Evolutionary conservation across 2,797 vertebrate species (phyloP), one percentile per base, ranked within the genome.

Genomic region (Enoplosus armatus): DNA sequence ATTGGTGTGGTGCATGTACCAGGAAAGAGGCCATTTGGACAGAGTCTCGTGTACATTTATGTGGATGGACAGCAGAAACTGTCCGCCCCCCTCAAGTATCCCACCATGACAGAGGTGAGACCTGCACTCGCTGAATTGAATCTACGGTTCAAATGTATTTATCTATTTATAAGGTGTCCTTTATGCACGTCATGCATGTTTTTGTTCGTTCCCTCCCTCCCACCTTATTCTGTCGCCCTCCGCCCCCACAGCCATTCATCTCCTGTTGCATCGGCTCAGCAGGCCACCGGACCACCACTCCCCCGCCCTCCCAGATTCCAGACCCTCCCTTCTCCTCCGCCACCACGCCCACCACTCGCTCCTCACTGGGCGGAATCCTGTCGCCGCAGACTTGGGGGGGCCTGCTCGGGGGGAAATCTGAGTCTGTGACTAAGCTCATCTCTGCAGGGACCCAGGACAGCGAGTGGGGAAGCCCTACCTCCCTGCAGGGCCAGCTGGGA

Each of bases 381-480:
- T 95, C 96, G 0, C 86, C 97, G 0, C 95, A 96, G 71, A 91
- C 90, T 60, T 98, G 98, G 97, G 94, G 96, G 7, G 97, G 96
- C 0, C 76, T 96, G 39, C 87, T 93, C n/a, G 89, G 91, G 45
- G 95, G 96, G n/a, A 99, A 97, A 80, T 93, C 96, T 0, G 97
- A 98, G 90, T 93, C 96, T 1, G 79, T 98, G 88, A 98, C 97
- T 3, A 99, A 98, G 88, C 91, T 98, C 76, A 99, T 99, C 91
- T 99, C 98, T 1, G 98, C 98, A 0, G 98, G 98, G 58, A 99
- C 98, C 22, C 98, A 99, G 88, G 98, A 99, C 93, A 98, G 97
- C 56, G 98, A 99, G 86, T 99, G 98, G 98, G 98, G 98, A 2
- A 97, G 97, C 80, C 98, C 98, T 24, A 99, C 98, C 8, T 99